phyloP scores from a whole-genome alignment of 2,888 invertebrate species.

The Pyrocoelia pectoralis region DNA sequence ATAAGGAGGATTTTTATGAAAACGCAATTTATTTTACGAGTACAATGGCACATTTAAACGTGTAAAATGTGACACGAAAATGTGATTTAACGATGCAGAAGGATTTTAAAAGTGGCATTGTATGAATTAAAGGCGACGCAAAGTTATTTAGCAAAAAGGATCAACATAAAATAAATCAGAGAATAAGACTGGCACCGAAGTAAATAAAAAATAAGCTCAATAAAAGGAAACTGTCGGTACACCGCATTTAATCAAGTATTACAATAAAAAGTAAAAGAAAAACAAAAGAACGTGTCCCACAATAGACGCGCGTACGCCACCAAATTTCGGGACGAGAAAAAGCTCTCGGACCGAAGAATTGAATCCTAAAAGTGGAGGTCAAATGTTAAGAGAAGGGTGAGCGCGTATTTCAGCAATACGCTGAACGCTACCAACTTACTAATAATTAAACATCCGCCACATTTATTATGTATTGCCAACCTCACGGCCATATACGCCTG shows the following conservation, averaged over 20 bases:
- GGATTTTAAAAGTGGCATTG: conserved; percentile 12
- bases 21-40: background rate
- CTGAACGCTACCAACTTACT: conserved; percentile 47
- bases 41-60: background rate
- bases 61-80: background rate
- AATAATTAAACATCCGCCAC: conserved; percentile 56
- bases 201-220: conserved; percentile 46
- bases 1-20: background rate
- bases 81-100: conserved; percentile 5
- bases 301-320: conserved; percentile 43
- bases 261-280: conserved; percentile 49
- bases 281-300: conserved; percentile 46
- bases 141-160: conserved; percentile 26
- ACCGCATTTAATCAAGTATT: conserved; percentile 50
- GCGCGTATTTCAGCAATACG: conserved; percentile 37
- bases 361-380: conserved; percentile 31
- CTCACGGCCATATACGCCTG: conserved; percentile 55
- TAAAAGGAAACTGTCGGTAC: conserved; percentile 42
- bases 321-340: conserved; percentile 39
- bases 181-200: conserved; percentile 20
- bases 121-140: conserved; percentile 14
- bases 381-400: conserved; percentile 28
- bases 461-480: conserved; percentile 57
- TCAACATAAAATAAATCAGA: conserved; percentile 25
- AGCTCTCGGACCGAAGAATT: conserved; percentile 30